Evolutionary conservation across 2,113 vertebrate genomes (phyloP).

Genomic region (Engraulis encrasicolus): DNA sequence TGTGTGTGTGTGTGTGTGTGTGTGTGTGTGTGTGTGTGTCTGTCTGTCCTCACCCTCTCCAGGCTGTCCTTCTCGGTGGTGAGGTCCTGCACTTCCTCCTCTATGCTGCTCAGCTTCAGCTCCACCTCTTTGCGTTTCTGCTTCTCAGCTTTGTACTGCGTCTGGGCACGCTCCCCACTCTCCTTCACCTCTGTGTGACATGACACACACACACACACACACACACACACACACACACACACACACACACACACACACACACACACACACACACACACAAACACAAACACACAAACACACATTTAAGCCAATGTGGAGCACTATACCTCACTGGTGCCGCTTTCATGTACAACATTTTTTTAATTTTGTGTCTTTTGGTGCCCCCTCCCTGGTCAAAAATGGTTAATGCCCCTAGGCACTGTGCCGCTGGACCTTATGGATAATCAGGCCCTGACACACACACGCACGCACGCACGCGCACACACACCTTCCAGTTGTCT

Average conservation of each 20-base stretch:
- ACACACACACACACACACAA: background rate
- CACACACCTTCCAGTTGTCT: conserved; percentile 74
- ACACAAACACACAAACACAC: background rate
- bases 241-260: background rate
- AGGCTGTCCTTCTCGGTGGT: conserved; percentile 83
- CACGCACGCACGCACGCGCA: background rate
- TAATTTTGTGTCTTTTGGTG: too few species aligned
- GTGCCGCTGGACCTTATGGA: too few species aligned
- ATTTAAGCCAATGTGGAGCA: too few species aligned
- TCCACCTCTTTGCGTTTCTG: conserved; percentile 87
- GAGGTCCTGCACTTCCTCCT: conserved; percentile 87
- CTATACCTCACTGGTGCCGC: too few species aligned
- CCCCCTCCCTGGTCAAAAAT: too few species aligned
- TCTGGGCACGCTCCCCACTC: conserved; percentile 74
- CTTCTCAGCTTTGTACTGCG: conserved; percentile 83
- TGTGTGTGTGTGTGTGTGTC: too few species aligned
- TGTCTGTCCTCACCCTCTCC: conserved; percentile 76
- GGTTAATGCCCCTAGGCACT: too few species aligned
- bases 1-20: too few species aligned
- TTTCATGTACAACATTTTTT: too few species aligned
- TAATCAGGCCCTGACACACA: too few species aligned
- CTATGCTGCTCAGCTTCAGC: conserved; percentile 74
- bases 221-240: conserved; percentile 35
- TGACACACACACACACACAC: conserved; percentile 14
- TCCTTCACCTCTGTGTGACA: conserved; percentile 81